phyloP scores from a whole-genome alignment of 2,113 vertebrate species.

The Dryoscopus gambensis region DNA sequence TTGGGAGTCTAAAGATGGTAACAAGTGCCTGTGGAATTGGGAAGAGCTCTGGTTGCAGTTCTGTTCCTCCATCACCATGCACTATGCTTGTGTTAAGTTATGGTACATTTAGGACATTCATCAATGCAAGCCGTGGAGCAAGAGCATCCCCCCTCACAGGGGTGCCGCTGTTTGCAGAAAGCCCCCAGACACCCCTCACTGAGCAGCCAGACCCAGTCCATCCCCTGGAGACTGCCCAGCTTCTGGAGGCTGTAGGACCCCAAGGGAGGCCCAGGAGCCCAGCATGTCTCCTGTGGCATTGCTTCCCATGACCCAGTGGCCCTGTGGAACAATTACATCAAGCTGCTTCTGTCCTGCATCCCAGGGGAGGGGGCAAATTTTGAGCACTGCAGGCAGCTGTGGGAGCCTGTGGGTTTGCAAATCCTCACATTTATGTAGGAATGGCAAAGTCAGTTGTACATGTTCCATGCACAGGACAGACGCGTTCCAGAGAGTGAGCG shows the following conservation, averaged over 20 bases:
- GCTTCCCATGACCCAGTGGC: conserved; percentile 42
- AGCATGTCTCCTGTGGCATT: not conserved
- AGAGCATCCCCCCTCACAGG: not conserved
- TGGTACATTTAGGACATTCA: not conserved
- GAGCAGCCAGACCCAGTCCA: not conserved
- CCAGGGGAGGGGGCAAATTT: conserved; percentile 33
- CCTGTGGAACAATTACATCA: conserved; percentile 26
- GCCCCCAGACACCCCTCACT: not conserved
- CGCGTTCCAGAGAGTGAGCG: not conserved
- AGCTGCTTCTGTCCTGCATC: not conserved
- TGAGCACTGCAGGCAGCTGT: conserved; percentile 6
- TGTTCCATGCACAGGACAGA: not conserved
- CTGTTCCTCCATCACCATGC: not conserved
- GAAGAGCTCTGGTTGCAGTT: not conserved
- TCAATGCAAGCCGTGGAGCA: not conserved
- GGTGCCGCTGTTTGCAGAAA: not conserved
- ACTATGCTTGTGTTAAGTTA: not conserved
- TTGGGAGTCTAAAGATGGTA: not conserved
- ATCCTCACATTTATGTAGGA: not conserved
- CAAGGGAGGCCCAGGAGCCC: not conserved
- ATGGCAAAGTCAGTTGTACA: not conserved
- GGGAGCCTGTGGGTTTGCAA: conserved; percentile 10
- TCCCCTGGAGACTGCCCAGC: not conserved
- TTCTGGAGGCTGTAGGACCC: not conserved
- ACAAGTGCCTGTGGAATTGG: not conserved